A percentile compares a stretch with the other conserved stretches of the same genome.
Conservation (phyloP, 2,113 vertebrate species). For the Phaetusa simplex region DNA sequence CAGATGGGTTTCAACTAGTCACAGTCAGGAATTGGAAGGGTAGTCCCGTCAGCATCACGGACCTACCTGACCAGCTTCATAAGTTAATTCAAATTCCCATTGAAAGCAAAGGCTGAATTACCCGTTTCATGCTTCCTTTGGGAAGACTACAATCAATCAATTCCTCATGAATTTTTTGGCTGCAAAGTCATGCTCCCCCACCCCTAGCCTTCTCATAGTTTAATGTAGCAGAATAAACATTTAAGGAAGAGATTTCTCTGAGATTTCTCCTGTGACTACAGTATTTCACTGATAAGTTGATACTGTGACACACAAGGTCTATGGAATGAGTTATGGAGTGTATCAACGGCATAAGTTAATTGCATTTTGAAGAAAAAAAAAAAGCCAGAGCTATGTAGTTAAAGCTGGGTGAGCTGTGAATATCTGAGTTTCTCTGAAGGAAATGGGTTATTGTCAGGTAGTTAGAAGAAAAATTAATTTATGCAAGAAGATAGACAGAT, state of each 20-base stretch:
- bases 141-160: not conserved
- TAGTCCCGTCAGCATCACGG: not conserved
- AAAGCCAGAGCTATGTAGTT: not conserved
- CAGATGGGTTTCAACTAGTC: not conserved
- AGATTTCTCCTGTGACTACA: not conserved
- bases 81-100: not conserved
- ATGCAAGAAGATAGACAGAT: fast-evolving
- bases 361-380: not conserved
- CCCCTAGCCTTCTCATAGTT: not conserved
- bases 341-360: not conserved
- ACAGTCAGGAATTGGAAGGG: not conserved
- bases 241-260: not conserved
- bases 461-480: not conserved
- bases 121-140: not conserved
- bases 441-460: not conserved
- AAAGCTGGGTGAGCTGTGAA: not conserved
- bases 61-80: not conserved
- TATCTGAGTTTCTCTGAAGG: not conserved
- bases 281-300: not conserved
- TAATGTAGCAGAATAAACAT: not conserved
- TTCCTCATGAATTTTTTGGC: not conserved
- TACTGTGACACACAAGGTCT: not conserved
- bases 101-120: not conserved
- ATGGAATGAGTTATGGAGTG: not conserved
- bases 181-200: not conserved